phyloP scores from a whole-genome alignment of 2,888 invertebrate genomes.

The Pseudanteris insignis region DNA sequence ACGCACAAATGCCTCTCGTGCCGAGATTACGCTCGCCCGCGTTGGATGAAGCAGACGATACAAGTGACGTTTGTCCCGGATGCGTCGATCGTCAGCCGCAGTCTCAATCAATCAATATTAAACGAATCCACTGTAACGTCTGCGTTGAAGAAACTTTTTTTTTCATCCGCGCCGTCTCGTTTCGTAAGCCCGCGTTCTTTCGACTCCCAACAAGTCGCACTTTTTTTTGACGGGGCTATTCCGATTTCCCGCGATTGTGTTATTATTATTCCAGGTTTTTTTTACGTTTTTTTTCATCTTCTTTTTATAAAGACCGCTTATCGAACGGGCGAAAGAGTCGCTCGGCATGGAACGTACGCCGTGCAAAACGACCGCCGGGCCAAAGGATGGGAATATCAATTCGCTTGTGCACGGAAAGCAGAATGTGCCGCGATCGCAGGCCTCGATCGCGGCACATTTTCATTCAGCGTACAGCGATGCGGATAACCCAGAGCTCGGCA shows the following conservation, averaged over 20 bases:
- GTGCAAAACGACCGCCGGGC: constrained; percentile 19
- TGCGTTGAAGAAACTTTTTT: no score
- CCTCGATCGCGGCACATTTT: constrained; percentile 58
- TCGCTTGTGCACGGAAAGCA: constrained; percentile 51
- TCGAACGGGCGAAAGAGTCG: not conserved
- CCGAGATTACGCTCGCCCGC: no score
- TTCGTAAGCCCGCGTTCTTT: no score
- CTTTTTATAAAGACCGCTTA: no score
- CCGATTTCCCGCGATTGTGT: not conserved
- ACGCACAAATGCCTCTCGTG: no score
- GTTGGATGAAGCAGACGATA: no score
- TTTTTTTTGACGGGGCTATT: no score
- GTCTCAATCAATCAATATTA: constrained; percentile 16
- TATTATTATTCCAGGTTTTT: no score
- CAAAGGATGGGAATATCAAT: constrained; percentile 4
- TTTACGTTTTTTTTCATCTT: no score
- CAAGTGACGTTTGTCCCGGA: not conserved
- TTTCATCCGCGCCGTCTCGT: no score
- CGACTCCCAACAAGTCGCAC: no score
- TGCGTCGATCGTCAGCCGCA: constrained; percentile 1
- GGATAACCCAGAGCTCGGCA: constrained; percentile 8
- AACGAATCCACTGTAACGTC: constrained; percentile 8
- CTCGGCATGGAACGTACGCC: constrained; percentile 59
- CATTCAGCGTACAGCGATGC: constrained; percentile 48
- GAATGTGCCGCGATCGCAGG: constrained; percentile 63